Conservation (phyloP, 1,140 invertebrate species). For the Camponotus pennsylvanicus region DNA sequence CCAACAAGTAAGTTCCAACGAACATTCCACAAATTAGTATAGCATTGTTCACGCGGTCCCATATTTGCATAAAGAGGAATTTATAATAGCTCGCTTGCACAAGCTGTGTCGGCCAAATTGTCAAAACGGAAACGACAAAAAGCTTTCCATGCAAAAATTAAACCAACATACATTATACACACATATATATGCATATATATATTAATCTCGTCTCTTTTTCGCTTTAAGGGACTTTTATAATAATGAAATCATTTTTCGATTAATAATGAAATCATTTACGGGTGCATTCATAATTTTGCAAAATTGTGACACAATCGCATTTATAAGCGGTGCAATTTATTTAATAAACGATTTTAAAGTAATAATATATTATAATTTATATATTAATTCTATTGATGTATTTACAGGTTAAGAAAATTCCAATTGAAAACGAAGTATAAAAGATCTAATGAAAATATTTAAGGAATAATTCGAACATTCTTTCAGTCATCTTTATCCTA, state of each 20-base stretch:
- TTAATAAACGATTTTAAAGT: conserved; percentile 9
- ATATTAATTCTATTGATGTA: not conserved
- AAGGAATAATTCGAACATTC: not conserved
- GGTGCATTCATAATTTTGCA: not conserved
- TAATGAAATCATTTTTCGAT: not conserved
- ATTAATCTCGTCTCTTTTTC: conserved; percentile 23
- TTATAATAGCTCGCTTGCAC: conserved; percentile 45
- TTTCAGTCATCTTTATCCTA: no score
- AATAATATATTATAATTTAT: not conserved
- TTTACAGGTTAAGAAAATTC: not conserved
- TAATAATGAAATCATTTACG: not conserved
- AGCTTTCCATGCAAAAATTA: not conserved
- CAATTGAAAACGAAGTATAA: conserved; percentile 1
- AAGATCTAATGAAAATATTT: not conserved
- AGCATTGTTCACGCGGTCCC: conserved; percentile 46
- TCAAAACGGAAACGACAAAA: conserved; percentile 23
- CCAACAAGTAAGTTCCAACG: conserved; percentile 59
- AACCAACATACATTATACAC: not conserved
- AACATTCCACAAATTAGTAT: conserved; percentile 55
- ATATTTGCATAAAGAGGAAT: conserved; percentile 63
- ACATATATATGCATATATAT: not conserved
- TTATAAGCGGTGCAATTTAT: not conserved
- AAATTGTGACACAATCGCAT: not conserved
- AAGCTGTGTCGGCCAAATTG: conserved; percentile 9
- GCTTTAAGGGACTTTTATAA: not conserved